Evolutionary conservation across 2,888 invertebrate genomes (phyloP).

Genomic region (Chrysolina americana): DNA sequence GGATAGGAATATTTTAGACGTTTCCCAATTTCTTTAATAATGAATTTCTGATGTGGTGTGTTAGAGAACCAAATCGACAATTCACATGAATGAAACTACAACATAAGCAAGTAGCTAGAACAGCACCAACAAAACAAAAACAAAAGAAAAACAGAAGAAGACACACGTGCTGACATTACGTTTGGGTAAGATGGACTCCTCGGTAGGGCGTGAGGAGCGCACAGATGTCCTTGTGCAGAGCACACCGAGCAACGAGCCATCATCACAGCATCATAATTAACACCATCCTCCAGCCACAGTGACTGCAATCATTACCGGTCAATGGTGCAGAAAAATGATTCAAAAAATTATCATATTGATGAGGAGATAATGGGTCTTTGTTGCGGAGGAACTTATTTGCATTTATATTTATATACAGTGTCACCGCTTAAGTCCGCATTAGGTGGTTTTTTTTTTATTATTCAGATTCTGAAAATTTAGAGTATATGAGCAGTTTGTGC

Average conservation of each 20-base stretch:
- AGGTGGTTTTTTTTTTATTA: too few relatives aligned
- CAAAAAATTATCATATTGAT: background rate
- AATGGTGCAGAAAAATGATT: slow-evolving; percentile 7
- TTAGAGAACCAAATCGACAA: slow-evolving; percentile 6
- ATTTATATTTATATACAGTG: too few relatives aligned
- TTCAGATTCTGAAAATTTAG: too few relatives aligned
- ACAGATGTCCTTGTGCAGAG: slow-evolving; percentile 65
- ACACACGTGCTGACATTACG: slow-evolving; percentile 59
- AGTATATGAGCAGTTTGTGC: too few relatives aligned
- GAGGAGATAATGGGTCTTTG: background rate
- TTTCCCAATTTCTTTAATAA: too few relatives aligned
- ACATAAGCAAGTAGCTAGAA: slow-evolving; percentile 14
- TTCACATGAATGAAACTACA: slow-evolving; percentile 16
- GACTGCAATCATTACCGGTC: slow-evolving; percentile 70
- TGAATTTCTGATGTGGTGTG: background rate
- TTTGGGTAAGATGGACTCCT: slow-evolving; percentile 59
- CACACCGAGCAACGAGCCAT: slow-evolving; percentile 67
- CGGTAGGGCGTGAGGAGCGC: slow-evolving; percentile 60
- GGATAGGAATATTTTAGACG: too few relatives aligned
- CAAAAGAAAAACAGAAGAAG: slow-evolving; percentile 49
- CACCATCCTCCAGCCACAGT: slow-evolving; percentile 74
- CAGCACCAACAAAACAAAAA: slow-evolving; percentile 33
- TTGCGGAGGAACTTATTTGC: background rate
- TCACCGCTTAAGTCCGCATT: too few relatives aligned
- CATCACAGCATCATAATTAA: slow-evolving; percentile 64